Evolutionary conservation across 2,113 vertebrate genomes (phyloP), one percentile per base, ranked within the genome.

Genomic region (Melanocharis versteri): DNA sequence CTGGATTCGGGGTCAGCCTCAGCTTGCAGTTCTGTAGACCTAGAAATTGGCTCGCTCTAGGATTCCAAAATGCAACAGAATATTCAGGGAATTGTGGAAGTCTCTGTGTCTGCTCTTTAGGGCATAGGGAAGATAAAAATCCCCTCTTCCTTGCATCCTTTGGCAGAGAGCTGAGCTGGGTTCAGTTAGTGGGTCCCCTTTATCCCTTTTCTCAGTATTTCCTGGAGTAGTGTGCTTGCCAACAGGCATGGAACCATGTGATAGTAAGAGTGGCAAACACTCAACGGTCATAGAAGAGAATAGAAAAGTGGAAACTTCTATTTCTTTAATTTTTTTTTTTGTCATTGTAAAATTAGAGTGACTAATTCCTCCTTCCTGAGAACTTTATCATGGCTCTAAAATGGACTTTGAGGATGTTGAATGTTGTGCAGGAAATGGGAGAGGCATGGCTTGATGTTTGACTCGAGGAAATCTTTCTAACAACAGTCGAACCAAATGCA

Each of bases 321-420:
- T 83, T 70, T 65, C 6, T 65, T 79, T 31, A 17, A 0, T 15
- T 45, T 57, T 26, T 23, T 39, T 39, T 72, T 64, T 65, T 23
- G 11, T 48, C 9, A 14, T 22, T 35, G 19, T 70, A 70, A 83
- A 69, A 73, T 69, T 69, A 51, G n/a, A 75, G 37, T 68, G 87
- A 76, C 77, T 84, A 56, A 71, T 56, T 81, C 26, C 11, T 72
- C 21, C n/a, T 87, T 94, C 48, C 77, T 73, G 66, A 79, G 56
- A 61, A 57, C 66, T 87, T 61, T 89, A 19, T 50, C 2, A 2
- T 69, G 73, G 53, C 54, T 81, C 70, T 87, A 4, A 89, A 82
- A 31, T 47, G 51, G 54, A 21, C 19, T 81, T 85, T 8, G 79
- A 87, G 78, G 93, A 79, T 87, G 50, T 79, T 79, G 70, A 79